Base-by-base conservation (phyloP, 2,888 invertebrate genomes). In the Romanomermis culicivorax region DNA sequence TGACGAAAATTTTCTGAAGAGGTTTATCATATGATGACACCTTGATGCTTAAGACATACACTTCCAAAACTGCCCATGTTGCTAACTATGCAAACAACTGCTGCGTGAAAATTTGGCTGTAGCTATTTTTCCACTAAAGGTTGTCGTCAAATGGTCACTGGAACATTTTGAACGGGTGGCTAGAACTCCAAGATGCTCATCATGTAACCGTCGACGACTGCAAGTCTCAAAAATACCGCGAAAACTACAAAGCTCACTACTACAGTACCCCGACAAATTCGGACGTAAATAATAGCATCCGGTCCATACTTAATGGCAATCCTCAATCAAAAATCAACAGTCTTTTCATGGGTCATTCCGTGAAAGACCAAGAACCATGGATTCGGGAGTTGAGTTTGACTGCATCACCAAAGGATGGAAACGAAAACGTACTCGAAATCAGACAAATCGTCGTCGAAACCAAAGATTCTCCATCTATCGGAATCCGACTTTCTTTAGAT, bases 191-290 rank as follows among this genome's bases (percentile, higher is more conserved):
- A 47, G 25, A 51, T 4, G 55, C 51, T 7, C 56, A 56, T 42
- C 51, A 56, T 20, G 52, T 51, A 2, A n/a, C n/a, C 11, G 56
- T 55, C 4, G 2, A 42, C 7, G 26, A 55, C 48, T 56, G 56
- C 43, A 56, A 56, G 27, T 42, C 2, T 3, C 56, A 56, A 51
- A 36, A 29, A 27, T 56, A 51, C 27, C 23, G 20, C 3, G 55
- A 56, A 30, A 51, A 11, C 25, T 56, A 42, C 48, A 29, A 51
- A 23, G 55, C 55, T 3, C 26, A 51, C 11, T 51, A 51, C 24
- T 56, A 45, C 27, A 25, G n/a, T 14, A 55, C 42, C 24, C 17
- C 23, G 4, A 11, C 36, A 17, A 17, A 11, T 7, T 45, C 47
- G 47, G 47, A 45, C 23, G 23, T 7, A 23, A 23, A 17, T 23